Conservation (phyloP, 2,888 invertebrate genomes). For the Pristionchus arcanus region DNA sequence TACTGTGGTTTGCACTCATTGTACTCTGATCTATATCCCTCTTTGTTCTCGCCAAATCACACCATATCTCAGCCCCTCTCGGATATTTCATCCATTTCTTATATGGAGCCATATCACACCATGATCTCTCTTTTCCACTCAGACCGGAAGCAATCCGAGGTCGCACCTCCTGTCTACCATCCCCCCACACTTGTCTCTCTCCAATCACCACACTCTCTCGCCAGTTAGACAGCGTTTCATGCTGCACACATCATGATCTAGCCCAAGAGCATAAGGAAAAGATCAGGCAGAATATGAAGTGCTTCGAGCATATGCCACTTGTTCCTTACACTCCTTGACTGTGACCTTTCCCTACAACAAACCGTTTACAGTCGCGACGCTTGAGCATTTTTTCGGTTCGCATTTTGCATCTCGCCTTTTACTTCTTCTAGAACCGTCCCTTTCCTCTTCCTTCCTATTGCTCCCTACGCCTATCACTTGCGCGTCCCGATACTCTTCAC, state of each 20-base stretch:
- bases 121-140: too few relatives aligned
- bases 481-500: not conserved
- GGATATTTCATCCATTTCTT: too few relatives aligned
- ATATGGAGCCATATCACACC: too few relatives aligned
- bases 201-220: not conserved
- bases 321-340: not conserved
- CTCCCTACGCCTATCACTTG: not conserved
- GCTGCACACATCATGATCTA: not conserved
- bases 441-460: not conserved
- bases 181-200: not conserved
- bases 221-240: not conserved
- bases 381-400: not conserved
- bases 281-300: not conserved
- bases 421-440: not conserved
- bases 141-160: too few relatives aligned
- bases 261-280: not conserved
- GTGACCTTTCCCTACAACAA: conserved; percentile 4
- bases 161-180: too few relatives aligned
- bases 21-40: too few relatives aligned
- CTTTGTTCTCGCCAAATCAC: too few relatives aligned
- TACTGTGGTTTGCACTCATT: too few relatives aligned
- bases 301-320: not conserved
- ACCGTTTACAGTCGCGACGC: not conserved
- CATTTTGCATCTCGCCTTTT: not conserved
- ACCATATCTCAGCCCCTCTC: too few relatives aligned